Evolutionary conservation across 2,797 vertebrate genomes (phyloP).

Genomic region (Limosa lapponica): DNA sequence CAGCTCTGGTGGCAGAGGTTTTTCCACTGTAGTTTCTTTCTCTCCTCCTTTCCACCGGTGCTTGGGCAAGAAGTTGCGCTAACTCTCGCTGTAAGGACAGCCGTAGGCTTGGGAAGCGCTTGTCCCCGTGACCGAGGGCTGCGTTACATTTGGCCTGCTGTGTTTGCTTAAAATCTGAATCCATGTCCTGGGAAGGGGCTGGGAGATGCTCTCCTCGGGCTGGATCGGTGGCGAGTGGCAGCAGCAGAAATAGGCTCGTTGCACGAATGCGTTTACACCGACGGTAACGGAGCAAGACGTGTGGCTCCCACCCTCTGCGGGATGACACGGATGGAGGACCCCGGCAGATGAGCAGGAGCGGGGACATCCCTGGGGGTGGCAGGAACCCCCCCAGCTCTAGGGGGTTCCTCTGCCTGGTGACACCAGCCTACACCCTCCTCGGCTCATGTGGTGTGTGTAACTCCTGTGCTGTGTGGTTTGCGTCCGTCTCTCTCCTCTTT

Average conservation of each 20-base stretch:
- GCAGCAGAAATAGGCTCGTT: not conserved
- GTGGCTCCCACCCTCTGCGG: not conserved
- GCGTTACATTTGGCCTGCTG: not conserved
- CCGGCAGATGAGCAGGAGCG: not conserved
- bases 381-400: not conserved
- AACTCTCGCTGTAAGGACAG: not conserved
- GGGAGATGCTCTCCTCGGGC: not conserved
- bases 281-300: fast-evolving
- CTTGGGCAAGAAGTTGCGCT: not conserved
- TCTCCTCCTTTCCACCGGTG: fast-evolving
- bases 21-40: not conserved
- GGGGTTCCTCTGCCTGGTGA: not conserved
- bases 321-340: not conserved
- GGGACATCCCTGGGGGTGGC: not conserved
- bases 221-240: fast-evolving
- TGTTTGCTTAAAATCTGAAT: not conserved
- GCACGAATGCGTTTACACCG: fast-evolving
- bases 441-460: fast-evolving
- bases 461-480: not conserved
- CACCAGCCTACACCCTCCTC: not conserved
- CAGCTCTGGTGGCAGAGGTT: not conserved
- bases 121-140: fast-evolving
- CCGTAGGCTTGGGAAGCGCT: not conserved
- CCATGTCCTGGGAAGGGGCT: not conserved
- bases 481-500: not conserved